phyloP scores from a whole-genome alignment of 2,888 invertebrate species.

The Anoplius nigerrimus region DNA sequence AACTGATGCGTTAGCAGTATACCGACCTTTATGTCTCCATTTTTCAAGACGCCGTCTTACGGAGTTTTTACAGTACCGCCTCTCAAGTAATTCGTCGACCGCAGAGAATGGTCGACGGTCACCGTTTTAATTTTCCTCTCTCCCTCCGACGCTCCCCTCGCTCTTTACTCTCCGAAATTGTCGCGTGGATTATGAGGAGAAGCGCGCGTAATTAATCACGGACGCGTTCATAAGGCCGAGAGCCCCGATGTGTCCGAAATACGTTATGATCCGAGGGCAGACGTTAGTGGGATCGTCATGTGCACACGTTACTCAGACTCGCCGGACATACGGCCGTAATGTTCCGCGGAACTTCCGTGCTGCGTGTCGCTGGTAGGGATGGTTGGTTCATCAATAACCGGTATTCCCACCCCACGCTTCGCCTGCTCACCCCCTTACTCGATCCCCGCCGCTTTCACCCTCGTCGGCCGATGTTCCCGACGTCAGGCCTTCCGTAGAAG shows the following conservation, averaged over 20 bases:
- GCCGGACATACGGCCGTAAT: conserved; percentile 33
- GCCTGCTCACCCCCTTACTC: conserved; percentile 28
- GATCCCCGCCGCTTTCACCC: conserved; percentile 21
- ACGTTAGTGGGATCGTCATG: conserved; percentile 42
- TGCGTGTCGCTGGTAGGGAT: conserved; percentile 19
- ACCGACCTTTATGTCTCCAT: too few relatives aligned
- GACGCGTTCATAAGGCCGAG: conserved; percentile 15
- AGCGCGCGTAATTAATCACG: conserved; percentile 46
- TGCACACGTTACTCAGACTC: conserved; percentile 29
- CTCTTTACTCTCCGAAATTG: too few relatives aligned
- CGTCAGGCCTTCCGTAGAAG: conserved; percentile 43
- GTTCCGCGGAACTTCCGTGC: background rate
- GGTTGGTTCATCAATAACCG: conserved; percentile 59
- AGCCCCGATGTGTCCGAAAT: conserved; percentile 37
- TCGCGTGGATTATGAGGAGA: conserved; percentile 22
- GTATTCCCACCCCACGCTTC: conserved; percentile 35
- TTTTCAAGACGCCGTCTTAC: too few relatives aligned
- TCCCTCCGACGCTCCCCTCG: too few relatives aligned
- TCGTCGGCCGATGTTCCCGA: conserved; percentile 25
- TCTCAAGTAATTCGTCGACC: too few relatives aligned
- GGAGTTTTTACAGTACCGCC: too few relatives aligned
- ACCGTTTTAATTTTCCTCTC: too few relatives aligned
- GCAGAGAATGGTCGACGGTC: too few relatives aligned
- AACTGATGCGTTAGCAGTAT: too few relatives aligned
- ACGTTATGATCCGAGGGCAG: conserved; percentile 40